Evolutionary conservation across 92 coral and sea anemone genomes (phyloP).

Genomic region (Heliopora coerulea): DNA sequence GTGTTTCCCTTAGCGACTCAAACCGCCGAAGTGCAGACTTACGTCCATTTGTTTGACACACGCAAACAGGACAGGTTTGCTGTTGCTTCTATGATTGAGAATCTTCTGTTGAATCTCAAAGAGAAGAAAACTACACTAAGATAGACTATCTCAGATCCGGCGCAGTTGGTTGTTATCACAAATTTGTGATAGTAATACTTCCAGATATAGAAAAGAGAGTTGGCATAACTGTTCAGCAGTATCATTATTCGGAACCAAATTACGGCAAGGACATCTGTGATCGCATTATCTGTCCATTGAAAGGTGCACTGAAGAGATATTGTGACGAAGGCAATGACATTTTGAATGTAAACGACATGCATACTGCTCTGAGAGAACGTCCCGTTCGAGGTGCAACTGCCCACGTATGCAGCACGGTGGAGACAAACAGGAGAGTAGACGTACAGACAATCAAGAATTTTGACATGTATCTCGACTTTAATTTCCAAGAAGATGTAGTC

Average conservation of each 20-base stretch:
- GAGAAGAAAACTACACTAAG: not conserved
- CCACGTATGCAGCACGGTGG: slow-evolving; percentile 35
- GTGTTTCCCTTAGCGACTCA: no score
- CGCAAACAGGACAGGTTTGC: slow-evolving; percentile 13
- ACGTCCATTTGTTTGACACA: slow-evolving; percentile 5
- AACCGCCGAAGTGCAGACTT: not conserved
- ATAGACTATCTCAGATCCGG: not conserved
- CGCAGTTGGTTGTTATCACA: slow-evolving; percentile 22
- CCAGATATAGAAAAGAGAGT: not conserved
- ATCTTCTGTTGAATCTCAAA: not conserved
- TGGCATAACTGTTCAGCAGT: not conserved
- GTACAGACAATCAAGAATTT: slow-evolving; percentile 52
- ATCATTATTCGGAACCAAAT: not conserved
- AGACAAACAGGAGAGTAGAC: slow-evolving; percentile 12
- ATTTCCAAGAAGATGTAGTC: slow-evolving; percentile 21
- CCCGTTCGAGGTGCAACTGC: slow-evolving; percentile 61
- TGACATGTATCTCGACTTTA: slow-evolving; percentile 51
- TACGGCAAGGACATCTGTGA: slow-evolving; percentile 16
- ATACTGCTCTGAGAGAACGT: slow-evolving; percentile 42
- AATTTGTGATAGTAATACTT: not conserved
- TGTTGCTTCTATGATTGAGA: slow-evolving; percentile 1
- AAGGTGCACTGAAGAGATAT: not conserved
- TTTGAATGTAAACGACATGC: slow-evolving; percentile 51
- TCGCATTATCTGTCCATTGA: slow-evolving; percentile 10
- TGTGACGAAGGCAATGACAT: slow-evolving; percentile 61